These are phyloP conservation scores for Melanerpes aurifrons DNA, from an alignment of 2,113 vertebrate genomes.

Conservation along the genomic window DNA sequence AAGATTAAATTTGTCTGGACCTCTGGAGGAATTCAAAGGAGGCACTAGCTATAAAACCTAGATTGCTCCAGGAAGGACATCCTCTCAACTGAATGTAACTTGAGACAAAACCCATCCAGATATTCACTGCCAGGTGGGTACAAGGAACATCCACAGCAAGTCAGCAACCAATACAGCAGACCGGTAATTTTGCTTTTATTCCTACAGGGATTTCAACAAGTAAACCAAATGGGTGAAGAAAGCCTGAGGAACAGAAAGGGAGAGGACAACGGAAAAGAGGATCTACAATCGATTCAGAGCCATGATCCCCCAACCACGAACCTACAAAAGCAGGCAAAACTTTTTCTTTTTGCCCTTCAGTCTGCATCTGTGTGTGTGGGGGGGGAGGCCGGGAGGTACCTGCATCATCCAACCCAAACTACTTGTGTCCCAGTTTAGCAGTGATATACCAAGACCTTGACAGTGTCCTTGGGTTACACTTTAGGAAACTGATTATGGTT, in stretches of 20 bases:
- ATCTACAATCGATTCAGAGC: constrained; percentile 43
- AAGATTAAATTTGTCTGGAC: not conserved
- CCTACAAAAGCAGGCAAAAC: constrained; percentile 77
- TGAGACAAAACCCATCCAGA: not conserved
- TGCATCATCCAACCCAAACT: accelerated
- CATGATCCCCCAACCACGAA: constrained; percentile 40
- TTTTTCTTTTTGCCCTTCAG: not conserved
- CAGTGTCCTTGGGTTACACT: not conserved
- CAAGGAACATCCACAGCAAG: not conserved
- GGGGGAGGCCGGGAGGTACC: not conserved
- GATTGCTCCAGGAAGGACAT: not conserved
- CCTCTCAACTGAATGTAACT: not conserved
- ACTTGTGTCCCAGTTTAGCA: not conserved
- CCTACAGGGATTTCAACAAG: not conserved
- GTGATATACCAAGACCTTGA: not conserved
- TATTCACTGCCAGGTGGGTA: not conserved
- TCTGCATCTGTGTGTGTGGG: accelerated
- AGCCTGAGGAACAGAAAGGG: constrained; percentile 53
- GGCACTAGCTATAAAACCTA: not conserved
- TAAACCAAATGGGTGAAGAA: constrained; percentile 62
- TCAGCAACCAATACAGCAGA: not conserved
- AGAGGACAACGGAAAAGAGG: not conserved
- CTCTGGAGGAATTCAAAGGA: not conserved
- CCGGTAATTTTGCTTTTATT: not conserved
- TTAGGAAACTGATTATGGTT: not conserved